Conservation (phyloP, 2,797 vertebrate genomes). For the Thamnophis elegans region DNA sequence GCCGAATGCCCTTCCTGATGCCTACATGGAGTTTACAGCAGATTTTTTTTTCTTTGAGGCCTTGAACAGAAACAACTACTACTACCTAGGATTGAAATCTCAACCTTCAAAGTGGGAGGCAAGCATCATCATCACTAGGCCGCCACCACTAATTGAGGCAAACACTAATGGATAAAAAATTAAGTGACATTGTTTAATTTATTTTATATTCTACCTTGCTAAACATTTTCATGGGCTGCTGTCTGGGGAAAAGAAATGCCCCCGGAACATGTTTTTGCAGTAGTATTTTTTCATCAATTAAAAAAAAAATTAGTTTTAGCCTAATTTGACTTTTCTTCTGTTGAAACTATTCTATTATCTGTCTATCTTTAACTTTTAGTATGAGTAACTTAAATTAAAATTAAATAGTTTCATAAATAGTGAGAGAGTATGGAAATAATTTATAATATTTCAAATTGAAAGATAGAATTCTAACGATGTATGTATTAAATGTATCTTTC, state of each 20-base stretch:
- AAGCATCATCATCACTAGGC: background rate
- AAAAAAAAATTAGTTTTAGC: background rate
- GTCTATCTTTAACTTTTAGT: background rate
- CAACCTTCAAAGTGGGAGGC: background rate
- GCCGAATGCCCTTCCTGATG: background rate
- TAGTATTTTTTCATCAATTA: background rate
- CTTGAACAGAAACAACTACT: background rate
- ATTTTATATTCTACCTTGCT: background rate
- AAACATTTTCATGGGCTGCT: background rate
- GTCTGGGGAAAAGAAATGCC: background rate
- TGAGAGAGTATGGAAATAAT: background rate
- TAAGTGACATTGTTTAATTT: background rate
- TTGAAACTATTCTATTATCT: background rate
- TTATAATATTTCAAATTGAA: background rate
- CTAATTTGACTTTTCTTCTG: background rate
- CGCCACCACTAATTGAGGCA: background rate
- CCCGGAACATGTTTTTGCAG: background rate
- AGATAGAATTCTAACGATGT: background rate
- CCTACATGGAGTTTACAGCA: background rate
- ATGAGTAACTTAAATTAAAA: background rate
- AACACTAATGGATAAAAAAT: background rate
- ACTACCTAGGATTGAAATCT: background rate
- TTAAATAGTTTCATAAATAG: background rate
- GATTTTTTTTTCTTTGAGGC: background rate
- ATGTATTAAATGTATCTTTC: slow-evolving; percentile 1